Conservation (phyloP, 2,888 invertebrate species). For the Brachynemurus nebulosus region DNA sequence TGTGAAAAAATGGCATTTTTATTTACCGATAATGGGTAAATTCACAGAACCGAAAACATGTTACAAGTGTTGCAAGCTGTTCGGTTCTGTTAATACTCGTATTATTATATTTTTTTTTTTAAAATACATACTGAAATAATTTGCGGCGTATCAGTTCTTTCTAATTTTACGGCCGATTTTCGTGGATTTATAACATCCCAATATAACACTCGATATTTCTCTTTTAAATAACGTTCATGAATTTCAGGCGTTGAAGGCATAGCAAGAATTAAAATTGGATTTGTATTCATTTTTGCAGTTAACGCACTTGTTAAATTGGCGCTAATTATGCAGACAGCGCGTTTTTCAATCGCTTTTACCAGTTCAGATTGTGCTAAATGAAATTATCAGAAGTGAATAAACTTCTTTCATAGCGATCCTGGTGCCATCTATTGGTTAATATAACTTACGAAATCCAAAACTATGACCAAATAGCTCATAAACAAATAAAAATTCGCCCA, state of each 20-base stretch:
- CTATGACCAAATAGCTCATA: not conserved
- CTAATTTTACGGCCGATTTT: not conserved
- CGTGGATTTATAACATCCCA: not conserved
- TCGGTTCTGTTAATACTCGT: too few species aligned
- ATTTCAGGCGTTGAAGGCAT: not conserved
- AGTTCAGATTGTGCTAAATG: not conserved
- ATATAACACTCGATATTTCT: not conserved
- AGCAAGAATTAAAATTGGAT: not conserved
- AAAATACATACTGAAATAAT: too few species aligned
- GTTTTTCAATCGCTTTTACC: not conserved
- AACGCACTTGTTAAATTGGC: conserved; percentile 1
- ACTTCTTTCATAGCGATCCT: not conserved
- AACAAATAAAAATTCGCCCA: conserved; percentile 1
- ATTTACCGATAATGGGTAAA: too few species aligned
- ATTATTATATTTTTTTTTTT: too few species aligned
- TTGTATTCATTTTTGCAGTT: not conserved
- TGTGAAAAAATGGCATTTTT: too few species aligned
- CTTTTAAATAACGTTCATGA: not conserved
- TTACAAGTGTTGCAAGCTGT: too few species aligned
- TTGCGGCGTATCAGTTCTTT: too few species aligned
- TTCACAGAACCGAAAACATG: too few species aligned
- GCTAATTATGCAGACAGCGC: not conserved
- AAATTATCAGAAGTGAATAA: not conserved
- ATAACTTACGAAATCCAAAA: conserved; percentile 3
- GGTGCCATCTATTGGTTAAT: not conserved